Evolutionary conservation across 2,113 vertebrate species (phyloP), one percentile per base, ranked within the genome.

Genomic region (Salvelinus sp.): DNA sequence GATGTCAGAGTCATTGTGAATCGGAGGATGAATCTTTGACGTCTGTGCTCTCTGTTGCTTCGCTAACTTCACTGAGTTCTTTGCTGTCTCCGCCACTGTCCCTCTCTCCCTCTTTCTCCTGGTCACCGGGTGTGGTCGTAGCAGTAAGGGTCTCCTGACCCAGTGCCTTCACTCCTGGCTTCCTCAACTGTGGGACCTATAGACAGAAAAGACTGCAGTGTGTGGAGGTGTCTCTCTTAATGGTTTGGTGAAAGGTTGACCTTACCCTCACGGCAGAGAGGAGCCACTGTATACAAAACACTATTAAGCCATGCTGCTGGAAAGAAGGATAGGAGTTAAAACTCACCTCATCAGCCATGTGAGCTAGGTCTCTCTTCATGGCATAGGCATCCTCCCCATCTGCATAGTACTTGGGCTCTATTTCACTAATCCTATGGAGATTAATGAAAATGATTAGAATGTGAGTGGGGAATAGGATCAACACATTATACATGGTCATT

Each of bases 351-450:
- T 97, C 96, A 0, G 95, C 95, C 95, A 98, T 95, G 82, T 95
- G 95, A 1, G 95, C 95, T 73, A 97, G 89, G 83, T 98, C 96
- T 66, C 96, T 93, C 86, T 98, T 98, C 96, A 97, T 97, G 3
- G 96, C 96, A 0, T 96, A 97, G 0, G 96, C 96, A 33, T 97
- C 96, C 78, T 97, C 96, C 3, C 96, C 96, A 30, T 97, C 96
- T 0, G 96, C 96, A 9, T 97, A 97, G 83, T 97, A 97, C 81
- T 97, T 97, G 66, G 96, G 96, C 74, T 97, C 96, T 66, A 97
- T 93, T 80, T 97, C 96, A 70, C 96, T 98, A 81, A 98, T 97
- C 86, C 96, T 98, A 86, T 27, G 38, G 23, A 47, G 27, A 62
- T 30, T 60, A 74, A 47, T 30, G 30, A 14, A 75, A 23, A 1